Conservation (phyloP, 37 sponge, comb jelly and placozoan species). For the Oscarella lobularis region DNA sequence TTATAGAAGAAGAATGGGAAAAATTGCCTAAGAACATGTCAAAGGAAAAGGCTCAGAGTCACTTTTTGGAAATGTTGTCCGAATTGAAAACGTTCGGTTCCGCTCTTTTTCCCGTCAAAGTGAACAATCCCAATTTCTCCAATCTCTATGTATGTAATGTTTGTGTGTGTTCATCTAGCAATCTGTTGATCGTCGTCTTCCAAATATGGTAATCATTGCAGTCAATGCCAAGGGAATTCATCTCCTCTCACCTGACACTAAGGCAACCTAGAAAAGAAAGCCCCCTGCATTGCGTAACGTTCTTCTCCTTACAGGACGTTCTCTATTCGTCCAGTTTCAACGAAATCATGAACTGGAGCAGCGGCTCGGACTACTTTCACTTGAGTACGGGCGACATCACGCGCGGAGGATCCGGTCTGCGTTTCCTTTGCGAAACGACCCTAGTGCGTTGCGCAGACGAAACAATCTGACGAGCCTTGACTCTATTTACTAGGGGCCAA, state of each 20-base stretch:
- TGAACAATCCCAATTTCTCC: not conserved
- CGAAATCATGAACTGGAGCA: not conserved
- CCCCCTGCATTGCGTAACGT: not conserved
- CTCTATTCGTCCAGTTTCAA: not conserved
- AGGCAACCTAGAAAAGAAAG: not conserved
- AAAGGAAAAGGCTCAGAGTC: not conserved
- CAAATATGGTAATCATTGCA: not conserved
- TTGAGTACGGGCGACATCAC: slow-evolving; percentile 1
- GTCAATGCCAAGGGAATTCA: not conserved
- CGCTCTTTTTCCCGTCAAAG: not conserved
- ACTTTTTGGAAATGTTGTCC: not conserved
- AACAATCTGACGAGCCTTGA: not conserved
- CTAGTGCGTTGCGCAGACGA: not conserved
- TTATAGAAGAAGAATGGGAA: not conserved
- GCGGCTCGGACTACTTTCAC: not conserved
- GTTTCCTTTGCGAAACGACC: not conserved
- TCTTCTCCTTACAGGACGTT: not conserved
- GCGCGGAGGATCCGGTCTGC: not conserved
- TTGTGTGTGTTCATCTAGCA: not conserved
- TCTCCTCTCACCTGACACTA: not conserved
- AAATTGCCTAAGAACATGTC: not conserved
- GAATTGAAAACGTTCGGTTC: not conserved
- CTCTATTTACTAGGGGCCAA: not conserved
- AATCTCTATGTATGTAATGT: not conserved
- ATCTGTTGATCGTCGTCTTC: not conserved